Conservation (phyloP, 2,888 invertebrate species). For the Rhamphomyia laevipes region DNA sequence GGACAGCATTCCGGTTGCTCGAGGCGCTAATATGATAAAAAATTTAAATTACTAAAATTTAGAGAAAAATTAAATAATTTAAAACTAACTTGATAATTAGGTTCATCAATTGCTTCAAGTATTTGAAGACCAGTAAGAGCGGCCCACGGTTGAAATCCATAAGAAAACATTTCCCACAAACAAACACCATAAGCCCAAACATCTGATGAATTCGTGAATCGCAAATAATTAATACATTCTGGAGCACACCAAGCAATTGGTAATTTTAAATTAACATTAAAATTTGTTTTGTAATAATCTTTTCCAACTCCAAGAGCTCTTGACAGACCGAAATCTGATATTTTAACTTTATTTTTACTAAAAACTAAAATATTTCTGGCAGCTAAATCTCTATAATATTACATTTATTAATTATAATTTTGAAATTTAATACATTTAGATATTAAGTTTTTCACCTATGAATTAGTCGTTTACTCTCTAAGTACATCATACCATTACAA, state of each 20-base stretch:
- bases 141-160: conserved; percentile 97
- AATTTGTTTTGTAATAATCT: conserved; percentile 98
- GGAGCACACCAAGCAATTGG: conserved; percentile 99
- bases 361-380: conserved; percentile 97
- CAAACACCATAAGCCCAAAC: conserved; percentile 98
- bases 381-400: conserved; percentile 71
- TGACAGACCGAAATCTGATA: conserved; percentile 95
- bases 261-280: conserved; percentile 90
- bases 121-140: conserved; percentile 90
- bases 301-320: conserved; percentile 93
- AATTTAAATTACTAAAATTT: neutral
- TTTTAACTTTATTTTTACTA: conserved; percentile 92
- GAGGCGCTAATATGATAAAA: conserved; percentile 48
- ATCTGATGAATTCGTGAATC: conserved; percentile 93
- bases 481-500: conserved; percentile 95
- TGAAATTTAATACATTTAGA: neutral
- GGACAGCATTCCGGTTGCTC: conserved; percentile 94
- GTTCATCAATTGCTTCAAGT: conserved; percentile 87
- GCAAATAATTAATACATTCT: conserved; percentile 89
- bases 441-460: conserved; percentile 54
- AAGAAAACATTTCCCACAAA: conserved; percentile 99
- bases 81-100: conserved; percentile 59
- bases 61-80: neutral
- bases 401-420: neutral
- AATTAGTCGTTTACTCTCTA: conserved; percentile 91